Conservation (phyloP, 2,797 vertebrate species). For the Hozukius guyotensis region DNA sequence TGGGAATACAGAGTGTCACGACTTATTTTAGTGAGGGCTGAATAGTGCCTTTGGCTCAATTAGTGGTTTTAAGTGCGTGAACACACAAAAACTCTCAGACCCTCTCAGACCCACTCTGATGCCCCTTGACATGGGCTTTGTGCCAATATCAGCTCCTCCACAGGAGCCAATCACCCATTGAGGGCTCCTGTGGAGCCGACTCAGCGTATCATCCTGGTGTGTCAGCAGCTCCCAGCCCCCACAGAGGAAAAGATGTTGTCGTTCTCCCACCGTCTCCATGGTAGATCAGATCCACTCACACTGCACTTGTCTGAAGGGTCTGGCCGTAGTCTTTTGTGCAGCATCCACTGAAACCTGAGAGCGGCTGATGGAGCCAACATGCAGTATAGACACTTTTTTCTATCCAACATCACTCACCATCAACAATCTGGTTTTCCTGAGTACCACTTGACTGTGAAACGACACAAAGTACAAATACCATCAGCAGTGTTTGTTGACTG, state of each 20-base stretch:
- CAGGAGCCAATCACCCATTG: conserved; percentile 52
- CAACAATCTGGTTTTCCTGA: conserved; percentile 5
- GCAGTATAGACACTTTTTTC: conserved; percentile 1
- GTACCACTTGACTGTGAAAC: conserved; percentile 40
- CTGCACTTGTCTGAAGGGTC: background rate
- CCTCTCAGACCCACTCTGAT: background rate
- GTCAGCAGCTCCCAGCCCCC: conserved; percentile 59
- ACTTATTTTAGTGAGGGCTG: background rate
- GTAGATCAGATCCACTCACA: conserved; percentile 21
- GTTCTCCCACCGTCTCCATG: conserved; percentile 5
- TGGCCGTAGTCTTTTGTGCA: background rate
- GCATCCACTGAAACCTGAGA: conserved; percentile 33
- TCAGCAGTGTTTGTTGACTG: background rate
- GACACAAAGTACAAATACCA: conserved; percentile 8
- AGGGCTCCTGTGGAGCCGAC: conserved; percentile 38
- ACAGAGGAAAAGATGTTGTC: conserved; percentile 41
- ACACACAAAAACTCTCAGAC: background rate
- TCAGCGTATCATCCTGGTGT: conserved; percentile 55
- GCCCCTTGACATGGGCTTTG: conserved; percentile 39
- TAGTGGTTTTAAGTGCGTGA: background rate
- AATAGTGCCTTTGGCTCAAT: conserved; percentile 3
- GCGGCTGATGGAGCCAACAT: background rate
- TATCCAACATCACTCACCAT: background rate
- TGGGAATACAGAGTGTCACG: background rate
- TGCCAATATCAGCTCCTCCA: conserved; percentile 48